Base-by-base conservation (phyloP, 2,888 invertebrate genomes). In the Lypha dubia region DNA sequence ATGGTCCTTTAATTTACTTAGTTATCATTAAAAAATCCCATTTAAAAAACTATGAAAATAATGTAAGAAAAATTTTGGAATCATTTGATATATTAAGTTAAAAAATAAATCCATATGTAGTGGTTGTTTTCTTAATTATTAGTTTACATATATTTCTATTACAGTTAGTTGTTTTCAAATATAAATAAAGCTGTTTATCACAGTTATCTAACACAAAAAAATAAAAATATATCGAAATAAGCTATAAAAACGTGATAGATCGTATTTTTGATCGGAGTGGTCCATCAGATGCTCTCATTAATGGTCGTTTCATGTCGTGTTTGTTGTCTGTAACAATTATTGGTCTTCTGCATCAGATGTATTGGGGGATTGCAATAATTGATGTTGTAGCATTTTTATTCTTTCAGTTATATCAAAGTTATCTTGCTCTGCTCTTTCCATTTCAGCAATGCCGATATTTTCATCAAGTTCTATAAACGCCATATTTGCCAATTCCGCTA, bases 1-100 rank as follows among this genome's bases (percentile, higher is more conserved):
- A 92, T 82, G 89, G 90, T 17, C 91, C 92, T 3, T 89, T 91
- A 60, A 86, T 91, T 13, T 91, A 91, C 86, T 87, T 91, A 28
- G 88, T 90, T 80, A 86, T 91, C 28, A 41, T 89, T 17, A 89
- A 89, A 79, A 88, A 87, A 67, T 87, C 87, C 2, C 88, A 91
- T 86, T 87, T 89, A 5, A 86, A 86, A 46, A 87, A 89, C 8
- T 90, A 87, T 83, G 89, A 88, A 73, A 84, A 80, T 1, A 91
- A 91, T 88, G 89, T 90, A 1, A 67, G 62, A n/a, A 77, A 60
- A 35, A 87, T 91, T 32, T 67, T 90, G 0, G 65, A 67, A 46
- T 63, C 24, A 20, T 87, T 89, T 81, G 75, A 76, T 63, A 81
- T 75, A 28, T 28, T 46, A 87, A 65, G 51, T 63, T 56, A 75